phyloP scores from a whole-genome alignment of 2,888 invertebrate species.

The Hartigia nigra region DNA sequence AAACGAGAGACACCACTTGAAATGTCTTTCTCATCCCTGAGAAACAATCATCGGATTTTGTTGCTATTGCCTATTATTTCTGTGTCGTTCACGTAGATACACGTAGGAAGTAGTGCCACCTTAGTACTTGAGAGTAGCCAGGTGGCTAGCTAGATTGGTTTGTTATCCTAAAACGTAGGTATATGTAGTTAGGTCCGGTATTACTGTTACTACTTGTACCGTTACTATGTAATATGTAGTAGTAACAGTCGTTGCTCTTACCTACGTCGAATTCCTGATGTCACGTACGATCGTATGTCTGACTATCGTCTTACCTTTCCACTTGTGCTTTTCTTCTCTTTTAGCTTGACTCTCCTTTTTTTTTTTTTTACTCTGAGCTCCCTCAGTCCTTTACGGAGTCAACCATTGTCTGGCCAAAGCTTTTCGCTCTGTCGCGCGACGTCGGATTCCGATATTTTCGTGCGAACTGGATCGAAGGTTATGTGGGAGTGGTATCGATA shows the following conservation, averaged over 20 bases:
- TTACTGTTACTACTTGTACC: too few relatives aligned
- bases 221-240: too few relatives aligned
- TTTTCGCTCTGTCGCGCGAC: not conserved
- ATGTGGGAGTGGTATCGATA: not conserved
- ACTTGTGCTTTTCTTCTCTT: not conserved
- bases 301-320: not conserved
- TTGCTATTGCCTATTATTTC: slow-evolving; percentile 42
- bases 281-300: not conserved
- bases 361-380: too few relatives aligned
- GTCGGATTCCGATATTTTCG: not conserved
- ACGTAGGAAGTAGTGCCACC: too few relatives aligned
- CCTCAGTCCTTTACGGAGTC: not conserved
- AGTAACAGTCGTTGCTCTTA: not conserved
- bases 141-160: too few relatives aligned
- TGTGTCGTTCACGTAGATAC: slow-evolving; percentile 15
- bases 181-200: too few relatives aligned
- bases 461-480: not conserved
- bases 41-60: slow-evolving; percentile 34
- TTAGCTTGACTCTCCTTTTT: not conserved
- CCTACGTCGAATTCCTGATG: not conserved
- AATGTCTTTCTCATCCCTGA: slow-evolving; percentile 19
- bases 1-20: slow-evolving; percentile 21
- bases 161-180: too few relatives aligned
- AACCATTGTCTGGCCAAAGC: not conserved
- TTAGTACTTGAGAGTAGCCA: too few relatives aligned